Base-by-base conservation (phyloP, 30 jellyfish, hydroid and myxozoan species). In the Chrysaora quinquecirrha region DNA sequence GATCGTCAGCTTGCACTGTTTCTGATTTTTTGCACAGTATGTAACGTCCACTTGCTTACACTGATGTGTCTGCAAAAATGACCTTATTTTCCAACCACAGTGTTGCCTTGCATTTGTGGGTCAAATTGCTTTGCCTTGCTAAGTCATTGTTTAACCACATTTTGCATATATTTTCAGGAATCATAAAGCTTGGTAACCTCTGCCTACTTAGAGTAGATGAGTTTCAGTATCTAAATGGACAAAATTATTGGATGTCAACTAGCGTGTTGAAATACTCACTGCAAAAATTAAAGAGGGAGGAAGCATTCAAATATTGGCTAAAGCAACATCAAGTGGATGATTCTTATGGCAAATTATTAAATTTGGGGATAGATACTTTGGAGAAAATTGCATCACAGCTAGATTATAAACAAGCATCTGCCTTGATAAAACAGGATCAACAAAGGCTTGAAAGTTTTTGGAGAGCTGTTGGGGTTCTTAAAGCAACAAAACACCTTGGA, bases 161-260 rank as follows among this genome's bases (percentile, higher is more conserved):
- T n/a, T n/a, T n/a, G n/a, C n/a, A n/a, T n/a, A n/a, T n/a, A n/a
- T 2, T 52, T 52, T 52, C 29, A 82, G 92, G 92, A 7, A 69
- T 82, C 29, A 25, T 54, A 18, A 20, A 52, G 19, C 69, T 82
- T 21, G 85, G 74, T 34, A 24, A 82, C 25, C 70, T 82, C 19
- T 48, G 73, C 63, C 19, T 82, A 58, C 80, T 82, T 46, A 50
- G 85, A 27, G 73, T n/a, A 7, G 92, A 82, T 82, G 85, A 82
- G 32, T 21, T 82, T 21, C 34, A 2, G 34, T 82, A 25, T 50
- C 74, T 68, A 10, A 52, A 85, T 38, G 58, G 29, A 19, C 9
- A 20, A 3, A 16, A 69, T 48, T 82, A 72, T 38, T 75, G 62
- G 74, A 19, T 19, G 11, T 16, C 69, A 25, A 54, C 46, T 31